Base-by-base conservation (phyloP, 2,113 vertebrate species). In the Mesitornis unicolor region DNA sequence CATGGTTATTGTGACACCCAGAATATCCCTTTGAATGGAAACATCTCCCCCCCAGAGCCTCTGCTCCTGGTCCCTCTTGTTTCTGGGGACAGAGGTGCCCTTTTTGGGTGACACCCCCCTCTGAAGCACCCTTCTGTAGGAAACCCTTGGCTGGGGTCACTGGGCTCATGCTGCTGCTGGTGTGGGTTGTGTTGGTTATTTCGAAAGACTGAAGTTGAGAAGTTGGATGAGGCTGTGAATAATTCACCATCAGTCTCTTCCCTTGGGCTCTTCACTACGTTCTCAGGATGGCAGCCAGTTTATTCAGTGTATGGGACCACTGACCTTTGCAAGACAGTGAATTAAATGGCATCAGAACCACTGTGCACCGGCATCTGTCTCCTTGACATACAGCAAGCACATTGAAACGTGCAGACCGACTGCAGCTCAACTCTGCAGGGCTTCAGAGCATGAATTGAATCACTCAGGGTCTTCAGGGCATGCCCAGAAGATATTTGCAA, bases 241-340 rank as follows among this genome's bases (percentile, higher is more conserved):
- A 21, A 28, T 5, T 9, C 16, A 7, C 24, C 1, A 6, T 0
- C 0, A 10, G 4, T 2, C 48, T 18, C 2, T 0, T 29, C 31
- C n/a, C 54, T 29, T 1, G 0, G 54, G 76, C 76, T 33, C 11
- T 16, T 53, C 53, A 35, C 13, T 4, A 73, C 4, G 0, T 1
- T 3, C 12, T 6, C 29, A 33, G 81, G 33, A 2, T 16, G 53
- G 65, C 64, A 48, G 16, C 42, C 20, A 1, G 13, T 15, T 51
- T 9, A 0, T 29, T 36, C 13, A 6, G 29, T 2, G 35, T 12
- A 3, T 16, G 57, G n/a, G 2, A 13, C 70, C 1, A 3, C 40
- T 14, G 42, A 8, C 9, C 50, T 36, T 20, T 11, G 63, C 73
- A 11, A 43, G 56, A 3, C 67, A 21, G 35, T 2, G 22, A 3